Evolutionary conservation across 2,888 invertebrate genomes (phyloP).

Genomic region (Allophyes oxyacanthae): DNA sequence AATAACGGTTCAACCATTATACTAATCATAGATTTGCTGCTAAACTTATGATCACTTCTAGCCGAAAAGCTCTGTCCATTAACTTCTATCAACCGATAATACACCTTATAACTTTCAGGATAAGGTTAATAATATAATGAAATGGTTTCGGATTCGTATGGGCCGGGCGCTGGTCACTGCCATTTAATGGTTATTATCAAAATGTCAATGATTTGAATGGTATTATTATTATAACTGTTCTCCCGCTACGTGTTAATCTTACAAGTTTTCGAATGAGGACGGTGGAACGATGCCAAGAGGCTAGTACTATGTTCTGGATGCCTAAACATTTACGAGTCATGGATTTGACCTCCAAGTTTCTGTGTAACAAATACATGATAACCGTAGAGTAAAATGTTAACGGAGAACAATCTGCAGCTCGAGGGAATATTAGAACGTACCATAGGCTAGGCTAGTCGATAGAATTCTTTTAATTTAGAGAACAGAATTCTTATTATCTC

Average conservation of each 20-base stretch:
- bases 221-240: conserved; percentile 54
- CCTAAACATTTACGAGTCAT: conserved; percentile 9
- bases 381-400: too few species aligned
- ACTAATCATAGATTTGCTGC: conserved; percentile 44
- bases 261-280: conserved; percentile 47
- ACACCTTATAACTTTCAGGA: background rate
- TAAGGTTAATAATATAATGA: conserved; percentile 16
- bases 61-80: conserved; percentile 14
- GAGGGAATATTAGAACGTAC: too few species aligned
- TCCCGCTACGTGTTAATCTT: conserved; percentile 39
- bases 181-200: conserved; percentile 46
- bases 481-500: too few species aligned
- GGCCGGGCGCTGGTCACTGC: conserved; percentile 30
- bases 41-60: conserved; percentile 28
- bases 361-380: conserved; percentile 26
- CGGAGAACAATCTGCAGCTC: too few species aligned
- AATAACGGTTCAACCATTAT: conserved; percentile 40
- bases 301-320: background rate
- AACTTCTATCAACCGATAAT: background rate
- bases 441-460: too few species aligned
- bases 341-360: conserved; percentile 18
- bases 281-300: conserved; percentile 25
- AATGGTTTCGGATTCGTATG: conserved; percentile 1
- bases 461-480: too few species aligned
- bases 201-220: conserved; percentile 57